phyloP scores from a whole-genome alignment of 92 coral and sea anemone species.

The Phenganax stokvisi region DNA sequence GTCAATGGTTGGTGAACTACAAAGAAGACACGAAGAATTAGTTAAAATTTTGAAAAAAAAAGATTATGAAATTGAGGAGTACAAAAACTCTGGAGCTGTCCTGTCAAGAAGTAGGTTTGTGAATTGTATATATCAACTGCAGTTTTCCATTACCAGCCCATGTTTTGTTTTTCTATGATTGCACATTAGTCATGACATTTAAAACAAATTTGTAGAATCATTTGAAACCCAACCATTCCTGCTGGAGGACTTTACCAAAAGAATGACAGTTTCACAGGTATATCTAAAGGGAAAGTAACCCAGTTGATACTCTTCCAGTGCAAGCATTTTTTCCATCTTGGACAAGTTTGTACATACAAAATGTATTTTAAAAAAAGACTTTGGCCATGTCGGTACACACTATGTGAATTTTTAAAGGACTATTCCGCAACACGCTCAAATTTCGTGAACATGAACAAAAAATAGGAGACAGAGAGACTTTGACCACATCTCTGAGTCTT shows the following conservation, averaged over 20 bases:
- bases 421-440: no score
- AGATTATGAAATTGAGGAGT: conserved; percentile 76
- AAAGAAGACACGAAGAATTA: conserved; percentile 70
- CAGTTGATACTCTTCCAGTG: not conserved
- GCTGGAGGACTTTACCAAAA: conserved; percentile 56
- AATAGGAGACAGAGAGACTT: no score
- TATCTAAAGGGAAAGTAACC: not conserved
- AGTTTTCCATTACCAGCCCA: not conserved
- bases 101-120: conserved; percentile 68
- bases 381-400: no score
- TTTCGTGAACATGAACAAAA: no score
- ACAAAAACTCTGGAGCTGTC: conserved; percentile 73
- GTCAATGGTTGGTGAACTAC: conserved; percentile 79
- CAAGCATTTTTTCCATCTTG: not conserved
- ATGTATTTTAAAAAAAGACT: no score
- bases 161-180: not conserved
- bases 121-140: not conserved
- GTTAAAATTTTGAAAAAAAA: conserved; percentile 60
- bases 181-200: not conserved
- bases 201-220: conserved; percentile 48
- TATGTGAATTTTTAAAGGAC: no score
- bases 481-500: no score
- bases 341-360: no score
- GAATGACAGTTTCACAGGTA: conserved; percentile 74
- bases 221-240: conserved; percentile 68